Evolutionary conservation across 2,797 vertebrate genomes (phyloP), one percentile per base, ranked within the genome.

Genomic region (Myripristis murdjan): DNA sequence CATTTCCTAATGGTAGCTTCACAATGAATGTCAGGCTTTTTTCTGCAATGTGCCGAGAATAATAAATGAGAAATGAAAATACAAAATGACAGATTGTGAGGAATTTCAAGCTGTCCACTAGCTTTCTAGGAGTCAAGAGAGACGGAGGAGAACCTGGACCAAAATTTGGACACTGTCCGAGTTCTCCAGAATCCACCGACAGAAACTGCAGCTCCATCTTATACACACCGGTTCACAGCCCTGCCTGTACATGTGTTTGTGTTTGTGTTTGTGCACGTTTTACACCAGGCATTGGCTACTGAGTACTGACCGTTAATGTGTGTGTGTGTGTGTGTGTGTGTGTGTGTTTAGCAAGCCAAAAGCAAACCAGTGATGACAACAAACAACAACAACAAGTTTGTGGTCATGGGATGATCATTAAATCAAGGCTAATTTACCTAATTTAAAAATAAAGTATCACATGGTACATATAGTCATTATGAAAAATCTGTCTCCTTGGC

Each of bases 121-220:
- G 87, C 78, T 95, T 97, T 83, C 97, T 97, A 72, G 94, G 92
- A 20, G 97, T 96, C 89, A 99, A 57, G n/a, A n/a, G n/a, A n/a
- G n/a, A n/a, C n/a, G n/a, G n/a, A 97, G 98, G 82, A 99, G 92
- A 74, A 99, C 94, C 33, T 99, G 98, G 79, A 98, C 77, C 55
- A 95, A 97, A 35, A 99, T 92, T 0, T 97, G 96, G 68, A 96
- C 92, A 14, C 99, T 97, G 1, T 98, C 94, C 46, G 97, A 97
- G 86, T 99, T 99, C 93, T 97, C 96, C 74, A 99, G 86, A 81
- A 96, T 93, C n/a, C 77, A 99, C 94, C 81, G 1, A 71, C 5
- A 52, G 4, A 37, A 6, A 16, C 49, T 6, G 23, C 2, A 44
- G 24, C 20, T 74, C 16, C 26, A 6, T 24, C 23, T 43, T 1